Percentiles rank a stretch among this genome's conserved stretches.
These are phyloP conservation scores for Pangasius krempfi DNA, from an alignment of 2,797 vertebrate species.

Conservation along the genomic window DNA sequence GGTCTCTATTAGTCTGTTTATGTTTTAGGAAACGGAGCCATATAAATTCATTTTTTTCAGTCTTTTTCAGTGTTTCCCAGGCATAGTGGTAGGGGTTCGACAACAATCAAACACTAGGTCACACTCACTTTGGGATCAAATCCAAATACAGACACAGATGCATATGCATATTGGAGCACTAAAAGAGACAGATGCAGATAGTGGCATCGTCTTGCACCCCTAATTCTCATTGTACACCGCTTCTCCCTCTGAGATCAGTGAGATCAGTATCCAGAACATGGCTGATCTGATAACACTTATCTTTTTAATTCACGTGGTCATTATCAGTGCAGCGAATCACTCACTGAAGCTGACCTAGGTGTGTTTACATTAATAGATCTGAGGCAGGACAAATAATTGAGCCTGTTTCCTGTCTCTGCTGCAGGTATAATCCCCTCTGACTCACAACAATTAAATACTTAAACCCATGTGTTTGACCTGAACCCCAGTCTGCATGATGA, in stretches of 20 bases:
- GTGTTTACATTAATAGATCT: slow-evolving; percentile 49
- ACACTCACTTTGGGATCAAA: not conserved
- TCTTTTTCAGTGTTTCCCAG: not conserved
- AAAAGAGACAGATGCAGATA: not conserved
- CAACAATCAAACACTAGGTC: not conserved
- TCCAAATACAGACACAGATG: not conserved
- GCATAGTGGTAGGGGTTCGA: not conserved
- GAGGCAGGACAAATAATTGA: slow-evolving; percentile 58
- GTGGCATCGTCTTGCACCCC: not conserved
- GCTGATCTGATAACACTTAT: not conserved
- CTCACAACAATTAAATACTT: slow-evolving; percentile 63
- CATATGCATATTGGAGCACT: not conserved
- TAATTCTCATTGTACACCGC: slow-evolving; percentile 3
- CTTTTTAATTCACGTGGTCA: slow-evolving; percentile 26
- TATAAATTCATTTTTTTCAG: not conserved
- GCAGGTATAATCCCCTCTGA: slow-evolving; percentile 58
- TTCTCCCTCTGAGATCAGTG: not conserved
- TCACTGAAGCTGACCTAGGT: slow-evolving; percentile 14
- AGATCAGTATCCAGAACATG: not conserved
- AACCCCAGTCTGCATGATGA: slow-evolving; percentile 48
- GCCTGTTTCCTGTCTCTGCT: slow-evolving; percentile 57
- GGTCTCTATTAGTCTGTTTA: not conserved
- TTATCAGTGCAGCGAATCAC: slow-evolving; percentile 3
- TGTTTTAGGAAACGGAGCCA: not conserved
- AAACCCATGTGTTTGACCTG: slow-evolving; percentile 63